Base-by-base conservation (phyloP, 1,140 invertebrate species). In the Trissolcus basalis region DNA sequence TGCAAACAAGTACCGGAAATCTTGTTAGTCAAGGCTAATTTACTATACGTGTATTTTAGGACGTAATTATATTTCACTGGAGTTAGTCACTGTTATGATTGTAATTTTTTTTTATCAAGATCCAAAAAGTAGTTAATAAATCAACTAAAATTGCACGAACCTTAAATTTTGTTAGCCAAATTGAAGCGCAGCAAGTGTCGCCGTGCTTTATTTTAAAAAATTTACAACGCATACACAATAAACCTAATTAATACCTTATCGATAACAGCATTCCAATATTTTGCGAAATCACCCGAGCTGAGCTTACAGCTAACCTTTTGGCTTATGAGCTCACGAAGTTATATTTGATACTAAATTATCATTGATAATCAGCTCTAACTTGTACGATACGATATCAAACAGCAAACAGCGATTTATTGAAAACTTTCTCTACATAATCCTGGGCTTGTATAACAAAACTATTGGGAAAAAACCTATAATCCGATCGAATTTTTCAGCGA, bases 11-110 rank as follows among this genome's bases (percentile, higher is more conserved):
- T 54, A 41, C 58, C 39, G 51, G 48, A 49, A 80, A 76, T 78
- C 69, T 75, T 75, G 80, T 82, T 81, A 78, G 69, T 67, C 49
- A 69, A 50, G 55, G 72, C 59, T 81, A 80, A 78, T 81, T 81
- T 68, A 32, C 65, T 33, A 55, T 79, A 81, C 78, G 74, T 71
- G 73, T 3, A 6, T 27, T 27, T 43, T 19, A 44, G 45, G 59
- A 56, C 39, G 49, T 56, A 49, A 39, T 65, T 65, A 16, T 14
- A 4, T 16, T 35, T 49, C 19, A 65, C 32, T 53, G 19, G 27
- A 41, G 36, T 54, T 14, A 47, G 19, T 27, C 6, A 27, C 13
- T 14, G 36, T 63, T 15, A 9, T 8, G n/a, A 11, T 10, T 39
- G 2, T n/a, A 39, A n/a, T 9, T 39, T 39, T 11, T 39, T 39